Conservation (phyloP, 2,113 vertebrate genomes). For the Mesocricetus auratus region DNA sequence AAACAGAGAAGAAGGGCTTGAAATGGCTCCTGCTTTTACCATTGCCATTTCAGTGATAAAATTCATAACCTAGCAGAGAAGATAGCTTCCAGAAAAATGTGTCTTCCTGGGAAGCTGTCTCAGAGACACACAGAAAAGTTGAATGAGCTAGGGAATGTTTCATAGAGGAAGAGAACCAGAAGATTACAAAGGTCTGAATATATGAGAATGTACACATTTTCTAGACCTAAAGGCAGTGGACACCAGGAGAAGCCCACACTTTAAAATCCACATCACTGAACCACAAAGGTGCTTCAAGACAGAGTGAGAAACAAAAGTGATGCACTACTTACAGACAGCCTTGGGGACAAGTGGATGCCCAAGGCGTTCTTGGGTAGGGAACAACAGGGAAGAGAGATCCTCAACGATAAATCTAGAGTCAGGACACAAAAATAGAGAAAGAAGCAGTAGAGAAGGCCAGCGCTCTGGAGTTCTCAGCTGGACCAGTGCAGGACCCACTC, state of each 20-base stretch:
- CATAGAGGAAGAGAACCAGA: neutral
- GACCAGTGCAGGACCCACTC: neutral
- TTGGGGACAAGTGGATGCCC: neutral
- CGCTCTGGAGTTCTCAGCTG: neutral
- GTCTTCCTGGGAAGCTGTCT: neutral
- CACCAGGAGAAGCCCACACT: neutral
- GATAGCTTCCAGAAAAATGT: neutral
- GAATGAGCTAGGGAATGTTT: neutral
- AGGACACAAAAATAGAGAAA: neutral
- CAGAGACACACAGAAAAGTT: neutral
- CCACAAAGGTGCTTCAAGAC: neutral
- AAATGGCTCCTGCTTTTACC: neutral
- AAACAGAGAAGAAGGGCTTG: neutral
- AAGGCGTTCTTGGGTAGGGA: neutral
- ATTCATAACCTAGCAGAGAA: neutral
- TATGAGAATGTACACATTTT: slow-evolving; percentile 5
- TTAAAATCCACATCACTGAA: neutral
- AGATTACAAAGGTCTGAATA: neutral
- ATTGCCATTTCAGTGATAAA: neutral
- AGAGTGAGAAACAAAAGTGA: neutral
- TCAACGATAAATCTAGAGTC: neutral
- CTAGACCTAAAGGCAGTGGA: neutral
- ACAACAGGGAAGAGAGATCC: neutral
- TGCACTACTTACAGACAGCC: neutral
- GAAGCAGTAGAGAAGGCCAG: neutral